Base-by-base conservation (phyloP, 2,797 vertebrate species). In the Neosilurus mollespiculum region DNA sequence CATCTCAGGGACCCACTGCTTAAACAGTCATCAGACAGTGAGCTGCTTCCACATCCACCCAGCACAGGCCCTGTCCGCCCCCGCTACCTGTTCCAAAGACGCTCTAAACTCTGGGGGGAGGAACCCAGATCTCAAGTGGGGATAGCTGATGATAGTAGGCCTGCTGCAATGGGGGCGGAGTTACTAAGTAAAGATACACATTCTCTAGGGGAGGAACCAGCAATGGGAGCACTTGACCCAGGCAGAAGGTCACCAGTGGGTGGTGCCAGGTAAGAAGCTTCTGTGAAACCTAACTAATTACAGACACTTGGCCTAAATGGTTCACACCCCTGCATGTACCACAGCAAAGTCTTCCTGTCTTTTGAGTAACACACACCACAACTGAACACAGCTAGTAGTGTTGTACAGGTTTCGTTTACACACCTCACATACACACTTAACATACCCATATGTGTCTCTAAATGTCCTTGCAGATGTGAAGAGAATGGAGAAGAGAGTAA, bases 1-100 rank as follows among this genome's bases (percentile, higher is more conserved):
- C 84, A 96, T 83, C 97, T 99, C 92, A 96, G 98, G 90, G 98
- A 99, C 94, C 98, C 98, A 9, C 94, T 99, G 89, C 94, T 99
- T 92, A 99, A 99, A 94, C 98, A 99, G 91, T 98, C 97, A 61
- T 99, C 98, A 18, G 98, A 99, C 95, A 99, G 98, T 85, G 98
- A 99, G 94, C 96, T 99, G 89, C 96, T 99, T 92, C 96, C 97
- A 87, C 96, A 95, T 4, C 89, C 95, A 94, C 88, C 94, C 90
- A 70, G 95, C 94, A 94, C 92, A 87, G 95, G 96, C 75, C 93
- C 96, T 16, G 96, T 95, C 87, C 96, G 97, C 91, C 97, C 97
- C 83, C 97, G 97, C 92, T 98, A 99, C 93, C 96, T 99, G 93
- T 99, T 99, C 93, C 98, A 99, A 95, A 96, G 97, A 95, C 95